Percentiles rank a stretch among this genome's conserved stretches.
Conservation (phyloP, 2,888 invertebrate genomes). For the Oscheius sp. region DNA sequence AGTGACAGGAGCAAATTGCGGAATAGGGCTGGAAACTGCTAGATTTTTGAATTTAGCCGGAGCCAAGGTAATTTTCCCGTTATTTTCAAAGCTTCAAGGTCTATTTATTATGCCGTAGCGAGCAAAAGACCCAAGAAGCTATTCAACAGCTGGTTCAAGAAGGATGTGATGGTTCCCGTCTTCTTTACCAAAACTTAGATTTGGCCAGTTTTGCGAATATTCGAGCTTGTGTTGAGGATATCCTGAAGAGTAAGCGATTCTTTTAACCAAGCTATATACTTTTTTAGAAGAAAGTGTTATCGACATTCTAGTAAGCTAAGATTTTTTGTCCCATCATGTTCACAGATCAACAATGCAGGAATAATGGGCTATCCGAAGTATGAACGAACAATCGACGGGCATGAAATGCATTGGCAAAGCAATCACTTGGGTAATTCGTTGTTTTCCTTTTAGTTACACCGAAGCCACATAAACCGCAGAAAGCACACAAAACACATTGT, state of each 20-base stretch:
- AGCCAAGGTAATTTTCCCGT: too few relatives aligned
- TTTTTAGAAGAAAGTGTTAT: constrained; percentile 45
- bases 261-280: not conserved
- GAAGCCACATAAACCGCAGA: too few relatives aligned
- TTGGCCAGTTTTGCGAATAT: constrained; percentile 60
- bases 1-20: constrained; percentile 86
- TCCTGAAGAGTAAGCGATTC: constrained; percentile 24
- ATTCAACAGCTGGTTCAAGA: constrained; percentile 42
- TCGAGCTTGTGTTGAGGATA: constrained; percentile 48
- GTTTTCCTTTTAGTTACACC: too few relatives aligned
- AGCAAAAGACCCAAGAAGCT: constrained; percentile 57
- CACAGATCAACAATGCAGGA: constrained; percentile 80
- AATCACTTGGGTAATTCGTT: constrained; percentile 88
- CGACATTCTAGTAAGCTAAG: constrained; percentile 71
- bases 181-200: constrained; percentile 63
- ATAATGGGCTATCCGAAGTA: constrained; percentile 83
- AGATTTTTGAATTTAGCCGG: constrained; percentile 60
- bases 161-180: constrained; percentile 63
- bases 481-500: too few relatives aligned
- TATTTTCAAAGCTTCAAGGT: too few relatives aligned
- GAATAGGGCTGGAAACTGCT: constrained; percentile 78
- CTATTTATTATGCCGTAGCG: constrained; percentile 67
- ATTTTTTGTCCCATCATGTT: too few relatives aligned
- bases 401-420: constrained; percentile 85
- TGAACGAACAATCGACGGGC: constrained; percentile 81